These are phyloP conservation scores for Scalopus aquaticus DNA, from an alignment of 2,113 vertebrate genomes.

Conservation along the genomic window DNA sequence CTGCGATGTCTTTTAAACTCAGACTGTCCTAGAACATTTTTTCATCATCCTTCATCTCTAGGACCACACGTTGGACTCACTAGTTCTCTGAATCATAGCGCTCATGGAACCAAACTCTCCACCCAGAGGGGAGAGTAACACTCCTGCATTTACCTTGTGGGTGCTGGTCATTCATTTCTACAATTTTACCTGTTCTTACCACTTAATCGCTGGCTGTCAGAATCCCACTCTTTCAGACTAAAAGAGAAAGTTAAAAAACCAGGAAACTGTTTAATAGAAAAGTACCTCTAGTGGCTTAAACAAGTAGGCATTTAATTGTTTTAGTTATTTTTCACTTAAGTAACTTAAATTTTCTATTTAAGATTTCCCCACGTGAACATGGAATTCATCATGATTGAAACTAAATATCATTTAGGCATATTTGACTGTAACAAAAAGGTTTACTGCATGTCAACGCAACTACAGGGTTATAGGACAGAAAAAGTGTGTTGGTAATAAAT, in stretches of 20 bases:
- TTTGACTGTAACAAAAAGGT: background rate
- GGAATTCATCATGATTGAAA: constrained; percentile 20
- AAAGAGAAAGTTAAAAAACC: background rate
- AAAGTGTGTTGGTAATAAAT: background rate
- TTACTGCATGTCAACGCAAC: background rate
- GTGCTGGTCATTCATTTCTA: background rate
- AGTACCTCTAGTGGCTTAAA: background rate
- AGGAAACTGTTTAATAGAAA: background rate
- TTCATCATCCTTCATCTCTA: background rate
- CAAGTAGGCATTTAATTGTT: constrained; percentile 38
- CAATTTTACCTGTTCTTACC: constrained; percentile 17
- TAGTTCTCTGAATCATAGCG: background rate
- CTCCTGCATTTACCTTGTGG: background rate
- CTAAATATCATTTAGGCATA: background rate
- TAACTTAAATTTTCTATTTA: background rate
- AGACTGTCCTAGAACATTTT: background rate
- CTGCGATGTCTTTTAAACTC: background rate
- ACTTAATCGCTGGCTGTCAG: background rate
- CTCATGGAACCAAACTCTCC: background rate
- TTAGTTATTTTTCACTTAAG: constrained; percentile 5
- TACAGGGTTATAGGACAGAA: background rate
- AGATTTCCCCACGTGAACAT: background rate
- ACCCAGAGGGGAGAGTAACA: background rate
- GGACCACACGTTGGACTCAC: background rate
- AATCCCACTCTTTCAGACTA: background rate